A percentile compares a stretch with the other conserved stretches of the same genome.
Conservation (phyloP, 2,888 invertebrate species). For the Tenthredo scrophulariae region DNA sequence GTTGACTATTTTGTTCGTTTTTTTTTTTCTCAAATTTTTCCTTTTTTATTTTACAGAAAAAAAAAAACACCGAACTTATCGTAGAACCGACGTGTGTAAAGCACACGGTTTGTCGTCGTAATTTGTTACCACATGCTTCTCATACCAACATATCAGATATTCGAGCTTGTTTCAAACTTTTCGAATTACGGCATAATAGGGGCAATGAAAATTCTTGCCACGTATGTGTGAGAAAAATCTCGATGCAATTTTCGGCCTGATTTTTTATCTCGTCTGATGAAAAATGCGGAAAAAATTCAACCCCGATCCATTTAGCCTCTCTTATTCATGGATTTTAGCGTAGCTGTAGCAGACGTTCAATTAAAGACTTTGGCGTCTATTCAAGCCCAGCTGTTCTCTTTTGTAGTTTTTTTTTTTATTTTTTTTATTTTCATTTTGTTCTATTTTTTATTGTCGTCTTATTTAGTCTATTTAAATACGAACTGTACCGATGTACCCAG, state of each 20-base stretch:
- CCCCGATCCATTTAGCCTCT: not conserved
- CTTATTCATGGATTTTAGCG: not conserved
- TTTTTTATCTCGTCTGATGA: not conserved
- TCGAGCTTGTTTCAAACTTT: not conserved
- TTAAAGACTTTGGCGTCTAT: conserved; percentile 34
- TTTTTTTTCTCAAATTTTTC: not conserved
- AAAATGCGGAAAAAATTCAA: not conserved
- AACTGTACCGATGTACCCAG: not conserved
- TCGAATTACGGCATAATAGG: not conserved
- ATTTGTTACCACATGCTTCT: conserved; percentile 23
- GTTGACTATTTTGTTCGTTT: not conserved
- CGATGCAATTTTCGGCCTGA: not conserved
- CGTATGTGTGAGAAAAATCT: no score
- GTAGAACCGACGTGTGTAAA: not conserved
- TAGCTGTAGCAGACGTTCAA: not conserved
- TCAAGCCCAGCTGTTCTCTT: not conserved
- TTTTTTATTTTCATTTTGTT: not conserved
- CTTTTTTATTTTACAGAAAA: not conserved
- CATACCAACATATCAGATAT: not conserved
- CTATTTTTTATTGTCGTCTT: no score
- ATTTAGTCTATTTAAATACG: not conserved
- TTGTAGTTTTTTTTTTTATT: not conserved
- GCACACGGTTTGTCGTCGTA: not conserved
- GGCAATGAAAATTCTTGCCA: not conserved
- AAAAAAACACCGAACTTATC: not conserved